Percentiles rank a stretch among this genome's conserved stretches.
phyloP scores from a whole-genome alignment of 2,113 vertebrate genomes.

The Astur gentilis region DNA sequence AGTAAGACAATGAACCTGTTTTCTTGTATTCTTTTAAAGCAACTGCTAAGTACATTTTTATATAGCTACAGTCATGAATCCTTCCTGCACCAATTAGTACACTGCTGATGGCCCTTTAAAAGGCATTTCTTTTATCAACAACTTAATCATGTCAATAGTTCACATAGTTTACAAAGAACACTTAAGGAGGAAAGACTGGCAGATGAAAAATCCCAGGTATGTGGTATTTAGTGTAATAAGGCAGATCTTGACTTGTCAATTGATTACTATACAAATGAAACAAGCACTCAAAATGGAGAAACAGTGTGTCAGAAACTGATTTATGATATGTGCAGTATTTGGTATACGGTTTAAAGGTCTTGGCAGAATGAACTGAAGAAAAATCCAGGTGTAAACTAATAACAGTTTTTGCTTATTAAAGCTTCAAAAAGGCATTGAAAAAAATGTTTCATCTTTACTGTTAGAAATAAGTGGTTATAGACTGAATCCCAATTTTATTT shows the following conservation, averaged over 20 bases:
- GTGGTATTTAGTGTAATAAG: neutral
- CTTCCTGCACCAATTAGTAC: neutral
- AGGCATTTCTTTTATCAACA: neutral
- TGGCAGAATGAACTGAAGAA: neutral
- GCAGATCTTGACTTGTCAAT: conserved; percentile 14
- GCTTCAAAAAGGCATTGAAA: neutral
- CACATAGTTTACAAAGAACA: neutral
- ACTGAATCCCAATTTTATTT: neutral
- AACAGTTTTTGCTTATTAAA: neutral
- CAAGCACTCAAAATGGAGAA: neutral
- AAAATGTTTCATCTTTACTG: neutral
- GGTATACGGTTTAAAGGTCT: neutral
- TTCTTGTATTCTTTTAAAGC: neutral
- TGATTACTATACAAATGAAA: neutral
- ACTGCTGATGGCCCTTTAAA: neutral
- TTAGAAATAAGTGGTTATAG: neutral
- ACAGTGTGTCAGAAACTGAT: neutral
- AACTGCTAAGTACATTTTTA: neutral
- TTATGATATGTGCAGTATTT: neutral
- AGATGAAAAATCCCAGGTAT: neutral
- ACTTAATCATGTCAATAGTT: neutral
- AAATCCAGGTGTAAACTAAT: neutral
- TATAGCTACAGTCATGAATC: neutral
- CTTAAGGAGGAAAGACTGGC: neutral
- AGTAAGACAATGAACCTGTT: neutral